Evolutionary conservation across 2,888 invertebrate genomes (phyloP).

Genomic region (Deilephila elpenor): DNA sequence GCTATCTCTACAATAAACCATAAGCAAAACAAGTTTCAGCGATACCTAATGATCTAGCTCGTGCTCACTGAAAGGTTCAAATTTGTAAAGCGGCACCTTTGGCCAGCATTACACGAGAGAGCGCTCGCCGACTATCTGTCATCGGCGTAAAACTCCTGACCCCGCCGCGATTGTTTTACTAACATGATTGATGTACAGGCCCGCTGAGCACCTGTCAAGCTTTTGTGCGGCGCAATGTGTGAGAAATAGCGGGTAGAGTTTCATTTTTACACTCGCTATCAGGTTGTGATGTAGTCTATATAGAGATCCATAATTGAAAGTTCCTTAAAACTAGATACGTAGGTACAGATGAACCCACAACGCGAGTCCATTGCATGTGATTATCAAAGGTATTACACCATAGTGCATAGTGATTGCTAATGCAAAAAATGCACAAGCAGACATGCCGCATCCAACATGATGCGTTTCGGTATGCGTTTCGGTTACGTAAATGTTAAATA

Average conservation of each 20-base stretch:
- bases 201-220: conserved; percentile 60
- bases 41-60: neutral
- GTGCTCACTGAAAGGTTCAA: conserved; percentile 15
- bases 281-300: too few species aligned
- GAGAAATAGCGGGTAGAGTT: conserved; percentile 37
- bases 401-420: too few species aligned
- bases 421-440: too few species aligned
- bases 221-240: conserved; percentile 39
- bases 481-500: too few species aligned
- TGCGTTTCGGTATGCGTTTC: too few species aligned
- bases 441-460: too few species aligned
- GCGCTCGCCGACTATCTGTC: conserved; percentile 64
- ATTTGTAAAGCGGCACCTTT: conserved; percentile 30
- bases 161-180: conserved; percentile 60
- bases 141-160: conserved; percentile 59
- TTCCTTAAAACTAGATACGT: too few species aligned
- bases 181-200: conserved; percentile 60
- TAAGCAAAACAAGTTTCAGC: neutral
- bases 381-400: too few species aligned
- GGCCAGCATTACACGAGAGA: conserved; percentile 51
- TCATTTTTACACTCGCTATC: neutral
- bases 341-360: too few species aligned
- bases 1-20: too few species aligned
- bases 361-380: too few species aligned
- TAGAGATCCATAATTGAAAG: too few species aligned